Evolutionary conservation across 2,113 vertebrate species (phyloP).

Genomic region (Oxyruncus cristatus): DNA sequence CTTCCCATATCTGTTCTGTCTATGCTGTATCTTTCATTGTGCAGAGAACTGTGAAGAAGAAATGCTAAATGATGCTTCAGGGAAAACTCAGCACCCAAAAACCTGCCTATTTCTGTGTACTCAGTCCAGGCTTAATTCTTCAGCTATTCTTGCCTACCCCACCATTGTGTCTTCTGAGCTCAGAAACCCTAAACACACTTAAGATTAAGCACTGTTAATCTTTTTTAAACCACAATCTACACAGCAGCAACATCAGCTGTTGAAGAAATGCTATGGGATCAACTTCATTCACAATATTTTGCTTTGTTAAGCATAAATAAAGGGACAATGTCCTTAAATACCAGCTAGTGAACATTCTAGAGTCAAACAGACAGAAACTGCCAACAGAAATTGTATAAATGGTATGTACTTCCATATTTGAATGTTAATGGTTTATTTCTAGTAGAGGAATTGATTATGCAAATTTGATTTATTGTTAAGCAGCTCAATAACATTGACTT

Average conservation of each 20-base stretch:
- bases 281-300: not conserved
- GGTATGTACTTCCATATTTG: not conserved
- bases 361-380: not conserved
- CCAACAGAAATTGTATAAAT: not conserved
- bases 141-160: not conserved
- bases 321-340: not conserved
- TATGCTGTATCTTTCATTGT: not conserved
- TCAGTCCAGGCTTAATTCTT: not conserved
- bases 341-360: not conserved
- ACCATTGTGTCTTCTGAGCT: not conserved
- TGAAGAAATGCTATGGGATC: not conserved
- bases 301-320: not conserved
- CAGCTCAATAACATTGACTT: conserved; percentile 24
- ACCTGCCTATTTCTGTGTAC: not conserved
- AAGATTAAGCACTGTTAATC: not conserved
- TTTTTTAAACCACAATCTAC: not conserved
- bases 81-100: not conserved
- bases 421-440: conserved; percentile 22
- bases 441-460: not conserved
- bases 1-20: not conserved
- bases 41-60: not conserved
- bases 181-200: not conserved
- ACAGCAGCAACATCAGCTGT: not conserved
- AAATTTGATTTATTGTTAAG: not conserved
- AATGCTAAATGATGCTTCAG: not conserved